Base-by-base conservation (phyloP, 2,888 invertebrate genomes). In the Neria commutata region DNA sequence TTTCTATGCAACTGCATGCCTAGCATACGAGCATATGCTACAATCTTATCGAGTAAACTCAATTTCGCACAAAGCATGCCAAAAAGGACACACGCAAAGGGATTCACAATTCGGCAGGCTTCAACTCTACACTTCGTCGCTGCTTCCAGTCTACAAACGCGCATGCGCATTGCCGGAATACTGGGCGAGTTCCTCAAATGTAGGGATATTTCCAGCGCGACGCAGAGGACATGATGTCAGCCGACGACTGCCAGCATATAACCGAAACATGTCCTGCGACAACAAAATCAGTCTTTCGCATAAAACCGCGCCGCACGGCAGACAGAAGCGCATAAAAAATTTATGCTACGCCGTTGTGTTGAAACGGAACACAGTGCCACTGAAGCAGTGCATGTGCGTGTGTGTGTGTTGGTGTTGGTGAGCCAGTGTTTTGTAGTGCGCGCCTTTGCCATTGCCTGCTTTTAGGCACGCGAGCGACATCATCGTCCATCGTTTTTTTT, bases 291-390 rank as follows among this genome's bases (percentile, higher is more conserved):
- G 77, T 77, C 76, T 69, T 69, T 71, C 67, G 72, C 72, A 71
- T 68, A 65, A 69, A 73, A 73, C 74, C 74, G 72, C 69, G 64
- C 69, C 69, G 76, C 67, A 69, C 68, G 76, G 77, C 74, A 72
- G 75, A 74, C 71, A 68, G 67, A 68, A 72, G 75, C 77, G 75
- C 76, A 76, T 76, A 67, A 76, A 76, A 73, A 72, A 75, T 75
- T 74, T 68, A 75, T 75, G 62, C 67, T 65, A 54, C 21, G 29
- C 11, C 34, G 6, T 5, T 24, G 5, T 58, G 21, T n/a, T 11
- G 19, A 21, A 21, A 58, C 6, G 3, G 29, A 8, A 8, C 29
- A 11, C 11, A 29, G 16, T 46, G 46, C 21, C 8, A 5, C 26
- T 59, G 55, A 60, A 48, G 42, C 45, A 49, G 54, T 51, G 56